phyloP scores from a whole-genome alignment of 2,113 vertebrate species.

The Fukomys damarensis region DNA sequence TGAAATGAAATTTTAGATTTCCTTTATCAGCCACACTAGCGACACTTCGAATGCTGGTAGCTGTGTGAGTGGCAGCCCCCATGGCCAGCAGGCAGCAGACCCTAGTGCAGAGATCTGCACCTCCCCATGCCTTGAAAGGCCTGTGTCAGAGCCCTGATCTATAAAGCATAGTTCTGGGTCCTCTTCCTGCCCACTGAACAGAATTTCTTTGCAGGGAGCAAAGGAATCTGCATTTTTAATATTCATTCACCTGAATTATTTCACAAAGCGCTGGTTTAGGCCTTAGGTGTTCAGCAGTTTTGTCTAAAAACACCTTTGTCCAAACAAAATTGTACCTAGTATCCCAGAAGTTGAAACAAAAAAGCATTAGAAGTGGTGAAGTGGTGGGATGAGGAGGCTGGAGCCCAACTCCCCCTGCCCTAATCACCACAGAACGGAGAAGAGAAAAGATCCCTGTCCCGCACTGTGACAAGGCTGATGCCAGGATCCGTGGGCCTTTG shows the following conservation, averaged over 20 bases:
- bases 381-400: rapidly evolving
- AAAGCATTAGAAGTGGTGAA: neutral
- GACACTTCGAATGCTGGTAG: neutral
- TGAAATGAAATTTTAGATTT: neutral
- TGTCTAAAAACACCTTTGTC: neutral
- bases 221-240: neutral
- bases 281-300: neutral
- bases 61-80: no score
- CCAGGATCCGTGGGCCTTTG: neutral
- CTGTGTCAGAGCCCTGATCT: neutral
- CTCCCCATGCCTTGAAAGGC: neutral
- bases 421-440: neutral
- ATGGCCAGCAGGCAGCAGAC: neutral
- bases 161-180: neutral
- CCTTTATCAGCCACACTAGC: neutral
- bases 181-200: neutral
- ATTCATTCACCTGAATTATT: neutral
- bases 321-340: neutral
- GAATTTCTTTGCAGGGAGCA: neutral
- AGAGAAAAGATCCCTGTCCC: neutral
- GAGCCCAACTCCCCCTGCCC: no score
- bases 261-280: neutral
- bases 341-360: neutral
- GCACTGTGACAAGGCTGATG: no score
- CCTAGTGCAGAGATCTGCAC: neutral